phyloP scores from a whole-genome alignment of 2,797 vertebrate species.

The Hoplostethus atlanticus region DNA sequence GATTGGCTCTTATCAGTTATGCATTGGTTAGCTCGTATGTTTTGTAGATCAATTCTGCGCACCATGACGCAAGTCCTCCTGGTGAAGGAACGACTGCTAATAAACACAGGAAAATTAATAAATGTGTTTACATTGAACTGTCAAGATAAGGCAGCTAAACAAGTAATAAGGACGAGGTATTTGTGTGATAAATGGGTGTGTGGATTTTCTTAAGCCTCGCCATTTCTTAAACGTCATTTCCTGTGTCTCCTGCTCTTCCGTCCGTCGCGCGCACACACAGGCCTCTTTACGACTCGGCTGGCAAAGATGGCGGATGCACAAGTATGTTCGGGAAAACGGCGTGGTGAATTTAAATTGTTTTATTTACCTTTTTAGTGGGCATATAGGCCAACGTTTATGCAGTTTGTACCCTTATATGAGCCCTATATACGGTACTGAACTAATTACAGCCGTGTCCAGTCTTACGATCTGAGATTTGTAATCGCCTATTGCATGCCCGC shows the following conservation, averaged over 20 bases:
- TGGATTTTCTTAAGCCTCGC: slow-evolving; percentile 6
- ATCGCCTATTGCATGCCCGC: slow-evolving; percentile 49
- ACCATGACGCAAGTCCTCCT: background rate
- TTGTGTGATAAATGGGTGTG: background rate
- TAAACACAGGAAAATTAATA: too few relatives aligned
- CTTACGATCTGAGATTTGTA: background rate
- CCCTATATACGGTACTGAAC: rapidly evolving
- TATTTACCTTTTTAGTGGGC: background rate
- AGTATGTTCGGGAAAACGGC: slow-evolving; percentile 75
- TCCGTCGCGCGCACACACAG: slow-evolving; percentile 67
- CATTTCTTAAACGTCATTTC: slow-evolving; percentile 72
- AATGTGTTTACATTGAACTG: background rate
- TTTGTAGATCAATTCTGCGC: slow-evolving; percentile 1
- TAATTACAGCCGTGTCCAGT: rapidly evolving
- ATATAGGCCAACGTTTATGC: rapidly evolving
- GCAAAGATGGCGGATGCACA: slow-evolving; percentile 89
- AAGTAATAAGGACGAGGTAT: background rate
- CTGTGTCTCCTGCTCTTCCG: slow-evolving; percentile 64
- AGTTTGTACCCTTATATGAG: rapidly evolving
- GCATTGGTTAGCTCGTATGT: background rate
- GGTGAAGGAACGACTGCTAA: background rate
- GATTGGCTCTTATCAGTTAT: background rate
- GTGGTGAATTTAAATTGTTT: slow-evolving; percentile 61
- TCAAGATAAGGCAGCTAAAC: background rate
- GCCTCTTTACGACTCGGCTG: slow-evolving; percentile 86